Evolutionary conservation across 2,113 vertebrate species (phyloP), one percentile per base, ranked within the genome.

Genomic region (Scopus umbretta): DNA sequence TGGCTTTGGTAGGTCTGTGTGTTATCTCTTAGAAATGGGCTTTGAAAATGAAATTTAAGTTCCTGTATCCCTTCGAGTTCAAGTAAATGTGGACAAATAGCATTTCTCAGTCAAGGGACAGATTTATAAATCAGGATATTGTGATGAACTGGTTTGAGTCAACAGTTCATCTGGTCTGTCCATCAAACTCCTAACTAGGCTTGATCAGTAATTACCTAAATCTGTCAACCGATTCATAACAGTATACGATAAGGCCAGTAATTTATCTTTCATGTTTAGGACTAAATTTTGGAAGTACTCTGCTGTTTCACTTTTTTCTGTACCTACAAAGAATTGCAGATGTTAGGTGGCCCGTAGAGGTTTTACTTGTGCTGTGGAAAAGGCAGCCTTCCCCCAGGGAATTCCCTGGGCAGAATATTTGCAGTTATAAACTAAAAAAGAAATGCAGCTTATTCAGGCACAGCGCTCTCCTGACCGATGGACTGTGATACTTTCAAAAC

Each of bases 291-390:
- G 25, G 15, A 68, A 58, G 49, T 55, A 21, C 59, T 78, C 45
- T 59, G n/a, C 38, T 29, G n/a, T 68, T 88, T 61, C 26, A 9
- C 26, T 68, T 5, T 56, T 82, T 79, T 56, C 52, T 65, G 9
- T 32, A 23, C 34, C 36, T 72, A 40, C 34, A 72, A 20, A 72
- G 49, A 72, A 36, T 21, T 53, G 34, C 58, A 73, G 61, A 29
- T 59, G 67, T 74, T 80, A 11, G 30, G 27, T 49, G 42, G 42
- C 19, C 11, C 0, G 0, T 3, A 40, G 58, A 83, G 42, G 34
- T 79, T 82, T 88, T 83, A 43, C 59, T 62, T 70, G 66, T 71
- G 59, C 42, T 92, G 53, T 83, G 82, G 55, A 26, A 80, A 80
- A 90, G 56, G 59, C 72, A 95, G 50, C 23, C 9, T 53, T 85